Evolutionary conservation across 64 coral and sea anemone species (phyloP).

Genomic region (Cladopsammia gracilis): DNA sequence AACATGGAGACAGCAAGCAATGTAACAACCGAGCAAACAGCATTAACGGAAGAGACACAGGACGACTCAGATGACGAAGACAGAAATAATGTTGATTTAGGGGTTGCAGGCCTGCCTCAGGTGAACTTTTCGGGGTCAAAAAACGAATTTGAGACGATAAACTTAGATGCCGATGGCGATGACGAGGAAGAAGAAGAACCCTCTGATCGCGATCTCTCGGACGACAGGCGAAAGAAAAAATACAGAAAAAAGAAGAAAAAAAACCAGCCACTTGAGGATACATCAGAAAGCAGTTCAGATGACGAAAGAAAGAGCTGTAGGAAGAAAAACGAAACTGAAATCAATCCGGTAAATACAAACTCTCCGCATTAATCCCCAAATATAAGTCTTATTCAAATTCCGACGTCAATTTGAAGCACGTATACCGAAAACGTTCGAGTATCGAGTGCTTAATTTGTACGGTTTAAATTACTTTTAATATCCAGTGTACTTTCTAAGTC

Average conservation of each 20-base stretch:
- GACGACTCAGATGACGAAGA: conserved; percentile 82
- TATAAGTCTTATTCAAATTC: neutral
- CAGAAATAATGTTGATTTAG: conserved; percentile 84
- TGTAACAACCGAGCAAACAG: conserved; percentile 44
- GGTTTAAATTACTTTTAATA: neutral
- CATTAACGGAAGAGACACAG: conserved; percentile 4
- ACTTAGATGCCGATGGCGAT: conserved; percentile 87
- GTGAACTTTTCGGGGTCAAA: conserved; percentile 59
- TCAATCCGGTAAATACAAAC: conserved; percentile 87
- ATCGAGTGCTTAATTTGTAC: neutral
- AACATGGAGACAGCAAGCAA: conserved; percentile 77
- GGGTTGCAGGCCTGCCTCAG: conserved; percentile 59
- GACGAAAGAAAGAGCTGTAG: conserved; percentile 77
- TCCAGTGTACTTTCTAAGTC: no score
- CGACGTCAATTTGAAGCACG: neutral
- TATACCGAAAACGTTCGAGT: neutral
- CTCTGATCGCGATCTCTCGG: conserved; percentile 57
- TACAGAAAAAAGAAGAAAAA: conserved; percentile 94
- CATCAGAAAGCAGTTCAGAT: conserved; percentile 92
- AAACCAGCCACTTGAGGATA: conserved; percentile 63
- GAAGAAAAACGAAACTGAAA: conserved; percentile 58
- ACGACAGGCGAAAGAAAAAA: conserved; percentile 78
- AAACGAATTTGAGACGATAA: conserved; percentile 93
- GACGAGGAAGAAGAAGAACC: conserved; percentile 92
- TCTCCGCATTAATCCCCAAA: neutral